A percentile compares a stretch with the other conserved stretches of the same genome.
Evolutionary conservation across 2,113 vertebrate genomes (phyloP).

Genomic region (Pangasianodon gigas): DNA sequence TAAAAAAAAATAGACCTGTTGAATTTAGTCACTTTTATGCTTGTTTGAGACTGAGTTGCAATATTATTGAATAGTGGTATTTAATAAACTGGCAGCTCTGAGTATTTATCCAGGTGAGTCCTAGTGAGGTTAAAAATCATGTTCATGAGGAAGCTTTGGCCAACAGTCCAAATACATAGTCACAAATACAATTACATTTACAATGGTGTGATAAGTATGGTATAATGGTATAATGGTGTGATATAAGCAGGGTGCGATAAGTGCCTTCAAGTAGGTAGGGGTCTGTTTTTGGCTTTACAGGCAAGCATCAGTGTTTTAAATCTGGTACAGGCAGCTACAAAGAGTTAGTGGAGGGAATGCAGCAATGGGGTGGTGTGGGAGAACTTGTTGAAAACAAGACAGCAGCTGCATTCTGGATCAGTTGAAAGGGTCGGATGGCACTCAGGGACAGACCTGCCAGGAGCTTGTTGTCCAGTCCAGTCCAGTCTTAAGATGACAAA

Average conservation of each 20-base stretch:
- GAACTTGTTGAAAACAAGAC: background rate
- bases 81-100: background rate
- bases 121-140: background rate
- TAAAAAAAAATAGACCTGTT: background rate
- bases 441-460: background rate
- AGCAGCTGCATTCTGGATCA: background rate
- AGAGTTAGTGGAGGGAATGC: background rate
- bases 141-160: background rate
- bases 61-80: no score
- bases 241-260: background rate
- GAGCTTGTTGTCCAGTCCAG: background rate
- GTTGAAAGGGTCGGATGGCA: background rate
- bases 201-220: background rate
- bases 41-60: background rate
- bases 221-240: no score
- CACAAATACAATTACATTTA: background rate
- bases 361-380: background rate
- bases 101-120: background rate
- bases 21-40: background rate
- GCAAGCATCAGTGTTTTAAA: background rate
- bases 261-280: background rate
- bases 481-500: background rate
- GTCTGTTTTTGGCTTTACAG: background rate
- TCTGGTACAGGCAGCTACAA: background rate
- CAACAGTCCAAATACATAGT: background rate